These are phyloP conservation scores for Echinometra lucunter DNA, from an alignment of 53 echinoderm and acorn worm species.

Conservation along the genomic window DNA sequence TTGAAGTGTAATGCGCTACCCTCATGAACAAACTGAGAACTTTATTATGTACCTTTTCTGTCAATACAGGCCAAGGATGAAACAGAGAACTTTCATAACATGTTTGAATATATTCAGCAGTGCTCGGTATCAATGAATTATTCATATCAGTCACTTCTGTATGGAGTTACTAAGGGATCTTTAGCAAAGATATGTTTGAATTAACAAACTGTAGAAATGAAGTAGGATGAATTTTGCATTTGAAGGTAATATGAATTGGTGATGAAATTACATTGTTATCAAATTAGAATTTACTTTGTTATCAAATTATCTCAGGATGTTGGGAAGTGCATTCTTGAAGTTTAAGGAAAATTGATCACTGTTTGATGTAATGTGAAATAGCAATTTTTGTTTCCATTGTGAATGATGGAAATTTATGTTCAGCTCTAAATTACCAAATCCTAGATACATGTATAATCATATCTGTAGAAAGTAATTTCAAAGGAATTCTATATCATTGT, in stretches of 20 bases:
- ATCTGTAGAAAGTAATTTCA: too few relatives aligned
- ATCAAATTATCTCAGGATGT: background rate
- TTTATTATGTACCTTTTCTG: background rate
- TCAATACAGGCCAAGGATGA: background rate
- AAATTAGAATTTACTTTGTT: background rate
- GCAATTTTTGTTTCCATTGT: background rate
- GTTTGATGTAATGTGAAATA: background rate
- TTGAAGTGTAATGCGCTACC: conserved; percentile 8
- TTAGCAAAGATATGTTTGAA: background rate
- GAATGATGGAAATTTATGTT: background rate
- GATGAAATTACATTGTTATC: background rate
- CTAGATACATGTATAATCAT: too few relatives aligned
- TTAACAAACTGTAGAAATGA: background rate
- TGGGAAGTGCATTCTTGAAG: background rate
- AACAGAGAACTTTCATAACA: background rate
- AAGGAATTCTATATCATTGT: background rate
- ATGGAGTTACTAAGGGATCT: background rate
- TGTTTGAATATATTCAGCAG: background rate
- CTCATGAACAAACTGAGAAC: conserved; percentile 9
- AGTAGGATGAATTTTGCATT: background rate
- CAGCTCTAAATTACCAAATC: too few relatives aligned
- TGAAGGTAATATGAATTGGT: background rate
- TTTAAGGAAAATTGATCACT: background rate
- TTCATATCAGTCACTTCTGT: background rate
- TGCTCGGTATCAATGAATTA: background rate